These are phyloP conservation scores for Albula glossodonta DNA, from an alignment of 2,113 vertebrate species.

Conservation along the genomic window DNA sequence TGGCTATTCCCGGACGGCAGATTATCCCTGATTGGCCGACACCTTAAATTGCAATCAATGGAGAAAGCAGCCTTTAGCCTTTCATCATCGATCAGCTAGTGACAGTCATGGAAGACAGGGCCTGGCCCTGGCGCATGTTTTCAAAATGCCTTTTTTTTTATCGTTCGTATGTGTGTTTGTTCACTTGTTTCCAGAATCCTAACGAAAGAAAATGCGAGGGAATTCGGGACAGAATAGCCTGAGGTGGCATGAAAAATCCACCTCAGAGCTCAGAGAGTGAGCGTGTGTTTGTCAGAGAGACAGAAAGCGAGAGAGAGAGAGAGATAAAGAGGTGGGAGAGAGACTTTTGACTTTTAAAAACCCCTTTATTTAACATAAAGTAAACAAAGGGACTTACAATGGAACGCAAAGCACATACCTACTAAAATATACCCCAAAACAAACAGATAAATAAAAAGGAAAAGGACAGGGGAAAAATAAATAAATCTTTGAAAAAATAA, in stretches of 20 bases:
- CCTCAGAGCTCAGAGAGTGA: slow-evolving; percentile 37
- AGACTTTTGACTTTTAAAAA: too few species aligned
- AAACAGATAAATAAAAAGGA: too few species aligned
- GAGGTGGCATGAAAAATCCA: slow-evolving; percentile 35
- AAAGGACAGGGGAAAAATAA: too few species aligned
- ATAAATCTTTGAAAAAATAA: too few species aligned
- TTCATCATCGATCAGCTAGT: slow-evolving; percentile 69
- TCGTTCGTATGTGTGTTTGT: too few species aligned
- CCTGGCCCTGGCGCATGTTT: too few species aligned
- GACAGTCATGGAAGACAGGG: slow-evolving; percentile 57
- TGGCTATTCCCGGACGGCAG: slow-evolving; percentile 66
- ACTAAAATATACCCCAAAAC: too few species aligned
- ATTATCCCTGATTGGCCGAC: slow-evolving; percentile 54
- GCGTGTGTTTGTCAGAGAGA: slow-evolving; percentile 36
- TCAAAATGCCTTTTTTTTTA: too few species aligned
- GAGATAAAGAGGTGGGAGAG: neutral
- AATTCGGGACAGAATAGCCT: slow-evolving; percentile 12
- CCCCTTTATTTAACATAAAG: too few species aligned
- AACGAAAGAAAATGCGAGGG: slow-evolving; percentile 18
- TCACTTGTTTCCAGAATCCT: slow-evolving; percentile 18
- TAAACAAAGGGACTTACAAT: too few species aligned
- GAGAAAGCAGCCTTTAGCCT: slow-evolving; percentile 55
- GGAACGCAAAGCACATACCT: too few species aligned
- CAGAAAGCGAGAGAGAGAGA: neutral
- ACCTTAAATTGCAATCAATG: slow-evolving; percentile 56